phyloP scores from a whole-genome alignment of 2,113 vertebrate genomes.

The Ardeotis arabs region DNA sequence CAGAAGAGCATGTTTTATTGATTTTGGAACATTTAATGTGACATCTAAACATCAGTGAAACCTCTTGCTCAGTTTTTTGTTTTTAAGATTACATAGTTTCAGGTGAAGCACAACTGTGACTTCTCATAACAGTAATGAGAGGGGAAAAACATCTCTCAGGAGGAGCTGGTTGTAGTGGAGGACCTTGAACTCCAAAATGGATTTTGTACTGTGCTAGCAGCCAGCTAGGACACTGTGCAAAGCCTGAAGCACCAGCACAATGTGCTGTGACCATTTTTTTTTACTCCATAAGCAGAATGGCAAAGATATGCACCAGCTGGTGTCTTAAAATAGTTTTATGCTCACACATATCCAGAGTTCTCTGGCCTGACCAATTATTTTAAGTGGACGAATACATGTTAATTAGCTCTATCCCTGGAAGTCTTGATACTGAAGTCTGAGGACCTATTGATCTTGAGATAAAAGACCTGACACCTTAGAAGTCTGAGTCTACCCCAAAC shows the following conservation, averaged over 20 bases:
- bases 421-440: background rate
- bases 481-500: background rate
- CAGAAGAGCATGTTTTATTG: background rate
- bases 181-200: background rate
- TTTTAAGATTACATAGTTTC: background rate
- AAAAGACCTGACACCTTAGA: background rate
- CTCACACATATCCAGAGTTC: background rate
- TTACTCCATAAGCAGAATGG: background rate
- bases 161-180: background rate
- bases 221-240: background rate
- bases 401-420: background rate
- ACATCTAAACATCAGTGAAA: background rate
- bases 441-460: background rate
- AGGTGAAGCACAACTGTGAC: background rate
- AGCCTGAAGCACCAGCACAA: rapidly evolving
- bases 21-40: background rate
- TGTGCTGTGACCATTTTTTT: background rate
- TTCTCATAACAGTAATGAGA: background rate
- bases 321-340: background rate
- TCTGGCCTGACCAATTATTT: background rate
- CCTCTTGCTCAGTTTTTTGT: background rate
- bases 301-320: background rate
- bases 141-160: background rate
- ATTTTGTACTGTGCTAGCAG: background rate
- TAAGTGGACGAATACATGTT: background rate